phyloP scores from a whole-genome alignment of 2,797 vertebrate genomes.

The Pteronotus mesoamericanus region DNA sequence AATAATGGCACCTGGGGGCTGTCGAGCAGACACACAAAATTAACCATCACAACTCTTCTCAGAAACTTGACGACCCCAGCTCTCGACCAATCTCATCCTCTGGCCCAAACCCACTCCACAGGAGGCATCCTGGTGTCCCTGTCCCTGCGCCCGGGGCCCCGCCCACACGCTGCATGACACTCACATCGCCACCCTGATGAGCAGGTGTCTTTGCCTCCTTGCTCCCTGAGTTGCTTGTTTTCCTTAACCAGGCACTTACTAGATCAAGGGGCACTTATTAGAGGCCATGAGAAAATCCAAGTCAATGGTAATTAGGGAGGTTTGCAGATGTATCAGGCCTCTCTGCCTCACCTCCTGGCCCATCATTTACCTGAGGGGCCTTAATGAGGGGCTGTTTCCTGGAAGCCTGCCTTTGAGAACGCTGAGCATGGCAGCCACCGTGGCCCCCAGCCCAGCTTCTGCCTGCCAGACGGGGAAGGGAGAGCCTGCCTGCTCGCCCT shows the following conservation, averaged over 20 bases:
- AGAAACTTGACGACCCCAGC: not conserved
- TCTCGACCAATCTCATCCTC: accelerated
- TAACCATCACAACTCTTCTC: not conserved
- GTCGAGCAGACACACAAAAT: not conserved
- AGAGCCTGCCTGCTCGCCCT: accelerated
- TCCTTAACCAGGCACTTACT: constrained; percentile 69
- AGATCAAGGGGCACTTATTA: constrained; percentile 57
- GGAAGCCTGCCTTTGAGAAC: accelerated
- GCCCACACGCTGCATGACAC: accelerated
- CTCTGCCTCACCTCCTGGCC: constrained; percentile 49
- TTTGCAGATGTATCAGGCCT: constrained; percentile 73
- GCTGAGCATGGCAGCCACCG: not conserved
- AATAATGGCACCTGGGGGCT: not conserved
- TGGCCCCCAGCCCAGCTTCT: not conserved
- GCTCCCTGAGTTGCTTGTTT: constrained; percentile 44
- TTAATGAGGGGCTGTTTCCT: not conserved
- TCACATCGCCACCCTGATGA: accelerated
- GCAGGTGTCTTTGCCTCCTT: not conserved
- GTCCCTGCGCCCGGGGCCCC: too few relatives aligned
- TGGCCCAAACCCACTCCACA: not conserved
- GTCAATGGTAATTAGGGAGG: constrained; percentile 75
- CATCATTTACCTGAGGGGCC: not conserved
- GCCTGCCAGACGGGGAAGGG: not conserved
- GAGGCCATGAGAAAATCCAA: constrained; percentile 73
- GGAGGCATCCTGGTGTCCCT: accelerated